Evolutionary conservation across 2,797 vertebrate species (phyloP), one percentile per base, ranked within the genome.

Genomic region (Hydrophis major): DNA sequence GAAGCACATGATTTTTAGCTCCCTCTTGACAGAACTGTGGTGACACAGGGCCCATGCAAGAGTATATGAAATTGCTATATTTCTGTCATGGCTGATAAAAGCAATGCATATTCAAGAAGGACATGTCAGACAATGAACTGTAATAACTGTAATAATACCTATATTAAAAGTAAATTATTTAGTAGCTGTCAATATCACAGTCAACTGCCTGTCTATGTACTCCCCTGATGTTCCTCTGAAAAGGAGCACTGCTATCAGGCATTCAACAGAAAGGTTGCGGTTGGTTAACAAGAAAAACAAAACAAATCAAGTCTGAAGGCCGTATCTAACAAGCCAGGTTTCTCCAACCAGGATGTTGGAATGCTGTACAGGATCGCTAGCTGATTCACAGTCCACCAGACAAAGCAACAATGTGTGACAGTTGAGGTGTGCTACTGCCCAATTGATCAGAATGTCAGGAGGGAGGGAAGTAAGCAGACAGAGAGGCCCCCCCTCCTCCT

Each of bases 1-100:
- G 94, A 95, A 97, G 96, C 94, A 88, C 94, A 89, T 94, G 93
- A 96, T 93, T 95, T 96, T 97, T 96, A 96, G 94, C 93, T 96
- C 88, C 91, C 92, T 96, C 92, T 94, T 93, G 94, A 94, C 95
- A 96, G 97, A 97, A 96, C 96, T 96, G 95, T 94, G 96, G 95
- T 96, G 96, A 96, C 96, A 94, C n/a, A 94, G 69, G 32, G 95
- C 95, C 95, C 96, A 88, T 95, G 96, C 92, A 94, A 94, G 94
- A 92, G 94, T 94, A 96, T 97, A 94, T 95, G 88, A 96, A 96
- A 97, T 96, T 96, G 95, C 95, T 95, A 90, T 95, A 91, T 89
- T 96, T 96, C 96, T 96, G 95, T 96, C 95, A 94, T 87, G 94
- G 94, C 93, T 93, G 92, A 92, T 94, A 90, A 94, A 93, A 93